Conservation (phyloP, 2,888 invertebrate genomes). For the Chesias legatella region DNA sequence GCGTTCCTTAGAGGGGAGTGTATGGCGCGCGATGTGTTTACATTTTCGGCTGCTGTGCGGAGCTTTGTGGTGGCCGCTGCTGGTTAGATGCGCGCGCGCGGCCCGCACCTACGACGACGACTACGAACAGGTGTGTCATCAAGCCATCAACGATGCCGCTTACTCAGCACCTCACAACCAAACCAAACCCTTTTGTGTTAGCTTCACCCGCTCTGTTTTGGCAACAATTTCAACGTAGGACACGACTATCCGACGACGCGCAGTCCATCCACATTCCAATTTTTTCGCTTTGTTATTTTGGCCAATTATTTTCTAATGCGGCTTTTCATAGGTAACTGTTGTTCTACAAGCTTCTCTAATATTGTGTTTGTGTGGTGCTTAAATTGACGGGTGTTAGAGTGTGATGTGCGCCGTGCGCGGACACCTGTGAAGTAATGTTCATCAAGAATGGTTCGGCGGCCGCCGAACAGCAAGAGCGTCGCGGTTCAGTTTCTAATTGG, state of each 20-base stretch:
- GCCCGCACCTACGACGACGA: slow-evolving; percentile 68
- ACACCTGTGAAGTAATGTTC: slow-evolving; percentile 72
- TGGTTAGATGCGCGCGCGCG: slow-evolving; percentile 69
- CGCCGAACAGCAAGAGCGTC: slow-evolving; percentile 79
- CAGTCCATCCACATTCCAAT: slow-evolving; percentile 66
- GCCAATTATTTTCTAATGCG: slow-evolving; percentile 49
- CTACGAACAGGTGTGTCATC: slow-evolving; percentile 73
- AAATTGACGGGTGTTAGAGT: slow-evolving; percentile 44
- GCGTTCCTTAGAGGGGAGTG: slow-evolving; percentile 75
- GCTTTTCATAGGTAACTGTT: slow-evolving; percentile 62
- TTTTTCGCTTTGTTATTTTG: slow-evolving; percentile 61
- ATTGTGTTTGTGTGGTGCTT: slow-evolving; percentile 45
- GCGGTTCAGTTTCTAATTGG: slow-evolving; percentile 88
- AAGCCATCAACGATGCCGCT: slow-evolving; percentile 48
- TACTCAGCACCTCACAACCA: slow-evolving; percentile 54
- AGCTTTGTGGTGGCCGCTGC: slow-evolving; percentile 76
- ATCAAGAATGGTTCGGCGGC: slow-evolving; percentile 72
- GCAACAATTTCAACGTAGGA: slow-evolving; percentile 49
- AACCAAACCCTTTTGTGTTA: slow-evolving; percentile 52
- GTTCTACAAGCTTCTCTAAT: slow-evolving; percentile 59
- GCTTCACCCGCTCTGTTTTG: slow-evolving; percentile 61
- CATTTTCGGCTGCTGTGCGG: slow-evolving; percentile 76
- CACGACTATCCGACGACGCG: slow-evolving; percentile 46
- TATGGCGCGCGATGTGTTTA: slow-evolving; percentile 77
- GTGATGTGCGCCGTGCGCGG: slow-evolving; percentile 65